Base-by-base conservation (phyloP, 2,797 vertebrate genomes). In the Spondyliosoma cantharus region DNA sequence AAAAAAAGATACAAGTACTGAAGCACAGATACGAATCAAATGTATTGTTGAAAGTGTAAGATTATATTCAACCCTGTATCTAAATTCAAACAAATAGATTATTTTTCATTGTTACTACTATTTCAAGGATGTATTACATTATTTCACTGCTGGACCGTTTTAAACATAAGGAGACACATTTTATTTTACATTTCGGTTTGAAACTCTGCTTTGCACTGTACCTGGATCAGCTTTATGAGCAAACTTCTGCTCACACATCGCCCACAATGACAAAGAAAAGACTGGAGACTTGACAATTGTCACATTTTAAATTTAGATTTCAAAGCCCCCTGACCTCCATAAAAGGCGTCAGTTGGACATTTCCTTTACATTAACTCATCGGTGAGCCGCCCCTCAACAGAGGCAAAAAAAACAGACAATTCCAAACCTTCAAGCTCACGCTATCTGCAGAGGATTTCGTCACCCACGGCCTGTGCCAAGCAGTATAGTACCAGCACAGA, bases 401-500 rank as follows among this genome's bases (percentile, higher is more conserved):
- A 75, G 46, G 25, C 71, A 7, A 82, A 69, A 37, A 37, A 32
- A 76, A 78, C 16, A 42, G 48, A 63, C 52, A 68, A 56, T 16
- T 53, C 45, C 46, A 74, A 72, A 57, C 24, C 24, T 32, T 75
- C 22, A 32, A 63, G 76, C 59, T 62, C 50, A 49, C 37, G 72
- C 50, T 78, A 74, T 86, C 85, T 71, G 76, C 72, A 65, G 65
- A 24, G 71, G 65, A 80, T 90, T 88, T 86, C 84, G 25, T 89
- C 88, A 87, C 57, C 62, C 37, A 0, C 8, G 43, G 68, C 66
- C 69, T 76, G 65, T 77, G 90, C 86, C 90, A 90, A 75, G 85
- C 83, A 66, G 76, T 25, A 71, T 15, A 80, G 80, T 29, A 68
- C 61, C 72, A 49, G 86, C 86, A 90, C 90, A 93, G 89, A 93